Evolutionary conservation across 2,113 vertebrate genomes (phyloP).

Genomic region (Mesoclemmys tuberculata): DNA sequence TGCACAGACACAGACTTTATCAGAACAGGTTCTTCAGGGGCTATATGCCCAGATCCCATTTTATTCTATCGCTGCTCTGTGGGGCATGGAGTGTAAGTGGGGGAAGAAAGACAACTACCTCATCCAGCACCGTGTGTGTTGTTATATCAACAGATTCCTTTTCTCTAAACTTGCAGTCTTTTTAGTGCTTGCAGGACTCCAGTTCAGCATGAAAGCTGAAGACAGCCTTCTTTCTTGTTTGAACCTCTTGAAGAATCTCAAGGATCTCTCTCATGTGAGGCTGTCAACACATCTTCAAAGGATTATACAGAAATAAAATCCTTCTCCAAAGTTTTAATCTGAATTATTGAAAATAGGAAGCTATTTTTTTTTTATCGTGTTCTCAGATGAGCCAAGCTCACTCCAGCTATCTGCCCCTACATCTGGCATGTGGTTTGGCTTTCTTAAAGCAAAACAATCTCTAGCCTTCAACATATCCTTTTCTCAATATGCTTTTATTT

Average conservation of each 20-base stretch:
- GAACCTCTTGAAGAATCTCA: background rate
- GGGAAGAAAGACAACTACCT: background rate
- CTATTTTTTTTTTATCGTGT: constrained; percentile 24
- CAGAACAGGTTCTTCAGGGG: background rate
- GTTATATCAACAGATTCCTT: background rate
- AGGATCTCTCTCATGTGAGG: background rate
- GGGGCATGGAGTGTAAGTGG: background rate
- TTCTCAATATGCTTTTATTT: background rate
- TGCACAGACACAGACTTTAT: background rate
- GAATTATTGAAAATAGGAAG: constrained; percentile 39
- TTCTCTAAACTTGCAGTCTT: background rate
- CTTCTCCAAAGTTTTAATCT: background rate
- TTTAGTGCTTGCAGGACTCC: background rate
- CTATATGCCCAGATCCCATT: rapidly evolving
- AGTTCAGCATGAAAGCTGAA: background rate
- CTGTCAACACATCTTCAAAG: constrained; percentile 18
- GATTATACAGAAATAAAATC: background rate
- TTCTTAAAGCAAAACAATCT: background rate
- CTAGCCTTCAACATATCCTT: background rate
- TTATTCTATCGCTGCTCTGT: background rate
- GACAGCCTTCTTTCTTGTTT: background rate
- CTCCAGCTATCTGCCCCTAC: constrained; percentile 9
- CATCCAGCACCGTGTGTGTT: background rate
- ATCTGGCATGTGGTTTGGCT: background rate
- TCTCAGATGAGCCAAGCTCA: background rate